Evolutionary conservation across 2,888 invertebrate species (phyloP).

Genomic region (Platypus cylindrus): DNA sequence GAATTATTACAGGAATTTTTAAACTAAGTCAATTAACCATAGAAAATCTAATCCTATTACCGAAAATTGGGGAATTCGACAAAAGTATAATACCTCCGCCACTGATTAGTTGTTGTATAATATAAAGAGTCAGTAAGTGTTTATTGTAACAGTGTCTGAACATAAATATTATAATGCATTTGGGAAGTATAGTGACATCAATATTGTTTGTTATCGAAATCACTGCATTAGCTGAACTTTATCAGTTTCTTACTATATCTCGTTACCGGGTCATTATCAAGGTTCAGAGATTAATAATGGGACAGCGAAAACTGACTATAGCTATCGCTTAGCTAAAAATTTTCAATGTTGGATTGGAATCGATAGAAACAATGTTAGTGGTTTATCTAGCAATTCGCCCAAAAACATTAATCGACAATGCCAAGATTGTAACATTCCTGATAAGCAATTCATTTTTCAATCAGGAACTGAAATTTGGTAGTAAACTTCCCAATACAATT

Average conservation of each 20-base stretch:
- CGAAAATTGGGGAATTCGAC: not conserved
- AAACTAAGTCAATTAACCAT: too few species aligned
- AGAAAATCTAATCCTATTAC: not conserved
- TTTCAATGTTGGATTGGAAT: too few species aligned
- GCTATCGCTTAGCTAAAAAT: not conserved
- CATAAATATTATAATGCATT: conserved; percentile 8
- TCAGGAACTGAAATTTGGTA: conserved; percentile 3
- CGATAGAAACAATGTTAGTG: too few species aligned
- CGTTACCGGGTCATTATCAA: conserved; percentile 12
- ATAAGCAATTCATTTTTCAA: too few species aligned
- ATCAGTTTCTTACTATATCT: conserved; percentile 10
- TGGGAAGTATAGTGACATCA: conserved; percentile 4
- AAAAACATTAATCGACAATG: too few species aligned
- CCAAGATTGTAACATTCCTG: too few species aligned
- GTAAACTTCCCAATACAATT: conserved; percentile 1
- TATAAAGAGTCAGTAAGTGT: conserved; percentile 8
- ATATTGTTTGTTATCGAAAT: conserved; percentile 3
- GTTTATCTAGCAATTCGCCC: not conserved
- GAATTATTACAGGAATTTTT: too few species aligned
- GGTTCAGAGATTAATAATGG: conserved; percentile 10
- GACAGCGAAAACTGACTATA: not conserved
- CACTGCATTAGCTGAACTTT: conserved; percentile 5
- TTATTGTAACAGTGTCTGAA: conserved; percentile 1
- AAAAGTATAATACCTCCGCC: conserved; percentile 5
- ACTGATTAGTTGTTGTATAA: conserved; percentile 9